Evolutionary conservation across 2,888 invertebrate genomes (phyloP).

Genomic region (Eilema sororculum): DNA sequence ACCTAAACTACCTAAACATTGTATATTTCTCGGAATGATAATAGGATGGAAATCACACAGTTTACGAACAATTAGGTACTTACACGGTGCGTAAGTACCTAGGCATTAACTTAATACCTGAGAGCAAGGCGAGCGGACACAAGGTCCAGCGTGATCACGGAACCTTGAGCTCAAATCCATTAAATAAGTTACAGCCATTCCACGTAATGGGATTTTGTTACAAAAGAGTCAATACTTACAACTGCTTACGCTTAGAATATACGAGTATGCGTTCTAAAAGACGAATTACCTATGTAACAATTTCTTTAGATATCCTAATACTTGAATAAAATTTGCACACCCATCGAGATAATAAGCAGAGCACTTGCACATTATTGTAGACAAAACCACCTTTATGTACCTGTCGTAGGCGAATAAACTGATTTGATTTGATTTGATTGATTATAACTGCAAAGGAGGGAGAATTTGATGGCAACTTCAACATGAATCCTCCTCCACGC

Average conservation of each 20-base stretch:
- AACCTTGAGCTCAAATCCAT: conserved; percentile 44
- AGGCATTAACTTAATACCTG: conserved; percentile 23
- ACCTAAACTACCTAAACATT: no score
- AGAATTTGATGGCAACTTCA: no score
- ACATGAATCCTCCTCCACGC: no score
- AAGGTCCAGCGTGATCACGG: conserved; percentile 46
- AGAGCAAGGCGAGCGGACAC: conserved; percentile 31
- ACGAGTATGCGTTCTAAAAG: neutral
- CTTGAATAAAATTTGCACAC: no score
- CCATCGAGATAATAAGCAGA: no score
- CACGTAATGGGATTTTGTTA: conserved; percentile 34
- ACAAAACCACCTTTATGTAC: no score
- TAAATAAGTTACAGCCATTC: conserved; percentile 32
- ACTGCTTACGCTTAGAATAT: conserved; percentile 9
- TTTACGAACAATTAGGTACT: conserved; percentile 1
- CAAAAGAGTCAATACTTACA: conserved; percentile 16
- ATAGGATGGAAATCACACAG: conserved; percentile 16
- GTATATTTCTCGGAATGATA: conserved; percentile 30
- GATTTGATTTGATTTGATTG: no score
- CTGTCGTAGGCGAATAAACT: no score
- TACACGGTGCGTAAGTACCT: neutral
- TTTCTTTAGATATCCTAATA: no score
- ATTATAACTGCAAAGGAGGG: no score
- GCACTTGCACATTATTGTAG: no score
- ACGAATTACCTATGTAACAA: no score